Evolutionary conservation across 2,113 vertebrate genomes (phyloP), one percentile per base, ranked within the genome.

Genomic region (Chloroceryle aenea): DNA sequence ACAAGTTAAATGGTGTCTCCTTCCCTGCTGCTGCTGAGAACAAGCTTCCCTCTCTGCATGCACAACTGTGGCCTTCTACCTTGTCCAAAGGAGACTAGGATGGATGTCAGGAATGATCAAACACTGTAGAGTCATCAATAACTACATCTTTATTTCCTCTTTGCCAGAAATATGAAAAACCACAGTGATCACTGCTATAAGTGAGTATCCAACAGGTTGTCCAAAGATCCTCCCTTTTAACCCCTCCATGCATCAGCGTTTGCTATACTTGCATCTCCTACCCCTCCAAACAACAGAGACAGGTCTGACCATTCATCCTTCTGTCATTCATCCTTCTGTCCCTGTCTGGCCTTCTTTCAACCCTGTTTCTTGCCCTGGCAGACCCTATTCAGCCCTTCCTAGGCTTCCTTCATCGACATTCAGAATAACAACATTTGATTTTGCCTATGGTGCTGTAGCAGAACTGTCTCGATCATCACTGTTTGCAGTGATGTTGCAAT

Each of bases 1-100:
- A 9, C 2, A 0, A 27, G 13, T 9, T 13, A 4, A n/a, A 58
- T 6, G 12, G 13, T 80, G 2, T 40, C 9, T 10, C 21, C 4
- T 78, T 56, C 38, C 40, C 26, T 73, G 64, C 9, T 83, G 48
- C 56, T 48, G 32, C 64, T 74, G 73, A 62, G 55, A 26, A 36
- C 40, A 17, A 10, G 6, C 9, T 19, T 76, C 18, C 9, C 3
- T n/a, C 23, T 63, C 62, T 56, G 32, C 27, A 4, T 0, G 7
- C 27, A 12, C 12, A 14, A 8, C 29, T 29, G 32, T 56, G 34
- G 8, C 8, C 16, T 11, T 58, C 62, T 15, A 0, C 14, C 61
- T 36, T 55, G 20, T 59, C 59, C 5, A 13, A 30, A 75, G 22
- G 2, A 64, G 6, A 34, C 9, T 22, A 17, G 14, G 36, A 20